Evolutionary conservation across 92 coral and sea anemone species (phyloP).

Genomic region (Umimayanthus kanabou): DNA sequence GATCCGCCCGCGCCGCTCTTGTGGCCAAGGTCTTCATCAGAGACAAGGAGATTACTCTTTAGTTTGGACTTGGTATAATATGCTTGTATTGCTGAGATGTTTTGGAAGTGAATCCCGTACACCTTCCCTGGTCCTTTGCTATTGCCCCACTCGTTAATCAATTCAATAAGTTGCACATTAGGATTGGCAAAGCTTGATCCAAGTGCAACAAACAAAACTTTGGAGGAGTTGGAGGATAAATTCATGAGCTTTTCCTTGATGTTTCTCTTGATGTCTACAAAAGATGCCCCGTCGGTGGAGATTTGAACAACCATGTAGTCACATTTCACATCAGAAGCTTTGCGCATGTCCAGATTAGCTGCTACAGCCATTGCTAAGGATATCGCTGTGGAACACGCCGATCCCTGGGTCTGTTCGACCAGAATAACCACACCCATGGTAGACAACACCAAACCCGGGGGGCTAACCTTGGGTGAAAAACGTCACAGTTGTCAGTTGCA

Average conservation of each 20-base stretch:
- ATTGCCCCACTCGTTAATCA: conserved; percentile 66
- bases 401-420: conserved; percentile 52
- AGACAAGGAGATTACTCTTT: conserved; percentile 38
- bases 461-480: conserved; percentile 70
- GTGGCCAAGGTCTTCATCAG: background rate
- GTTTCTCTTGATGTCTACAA: conserved; percentile 45
- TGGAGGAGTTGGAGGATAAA: conserved; percentile 43
- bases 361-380: conserved; percentile 79
- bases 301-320: conserved; percentile 62
- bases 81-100: conserved; percentile 88
- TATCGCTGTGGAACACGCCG: conserved; percentile 11
- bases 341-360: conserved; percentile 78
- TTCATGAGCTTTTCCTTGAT: conserved; percentile 61
- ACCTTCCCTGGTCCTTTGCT: conserved; percentile 48
- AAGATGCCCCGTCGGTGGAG: conserved; percentile 37
- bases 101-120: conserved; percentile 93
- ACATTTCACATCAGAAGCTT: conserved; percentile 87
- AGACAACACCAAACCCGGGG: conserved; percentile 87
- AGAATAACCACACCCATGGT: conserved; percentile 78
- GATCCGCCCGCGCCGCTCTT: background rate
- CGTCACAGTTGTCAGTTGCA: background rate
- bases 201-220: conserved; percentile 76
- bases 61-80: conserved; percentile 74
- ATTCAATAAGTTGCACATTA: conserved; percentile 64
- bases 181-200: conserved; percentile 84